phyloP scores from a whole-genome alignment of 92 coral and sea anemone species.

The Bergia sp. region DNA sequence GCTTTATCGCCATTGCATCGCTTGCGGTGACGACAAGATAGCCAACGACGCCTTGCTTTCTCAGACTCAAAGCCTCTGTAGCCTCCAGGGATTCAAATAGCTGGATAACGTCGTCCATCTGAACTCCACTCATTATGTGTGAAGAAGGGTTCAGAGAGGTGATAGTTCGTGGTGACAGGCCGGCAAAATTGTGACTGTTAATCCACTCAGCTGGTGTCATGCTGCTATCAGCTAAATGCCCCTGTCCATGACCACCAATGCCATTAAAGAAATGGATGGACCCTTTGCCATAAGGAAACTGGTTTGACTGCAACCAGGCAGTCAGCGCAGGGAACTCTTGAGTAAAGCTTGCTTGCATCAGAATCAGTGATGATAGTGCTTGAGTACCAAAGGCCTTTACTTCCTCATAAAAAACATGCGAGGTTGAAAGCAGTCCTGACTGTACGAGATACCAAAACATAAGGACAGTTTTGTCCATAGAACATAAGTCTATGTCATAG shows the following conservation, averaged over 20 bases:
- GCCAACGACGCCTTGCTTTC: constrained; percentile 29
- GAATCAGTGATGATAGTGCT: background rate
- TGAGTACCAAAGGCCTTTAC: constrained; percentile 40
- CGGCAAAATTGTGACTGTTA: constrained; percentile 52
- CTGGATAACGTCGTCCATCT: constrained; percentile 36
- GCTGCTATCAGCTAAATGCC: constrained; percentile 24
- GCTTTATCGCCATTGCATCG: constrained; percentile 44
- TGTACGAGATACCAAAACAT: too few species aligned
- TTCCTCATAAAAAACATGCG: background rate
- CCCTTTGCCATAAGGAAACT: constrained; percentile 22
- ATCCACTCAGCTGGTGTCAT: constrained; percentile 52
- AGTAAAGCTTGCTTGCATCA: background rate
- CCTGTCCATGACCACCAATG: constrained; percentile 31
- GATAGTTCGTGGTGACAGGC: constrained; percentile 48
- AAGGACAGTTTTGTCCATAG: too few species aligned
- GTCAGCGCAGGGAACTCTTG: constrained; percentile 41
- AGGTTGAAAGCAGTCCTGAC: too few species aligned
- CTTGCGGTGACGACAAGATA: constrained; percentile 27
- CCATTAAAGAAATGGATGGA: constrained; percentile 30
- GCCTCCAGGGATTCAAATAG: constrained; percentile 33
- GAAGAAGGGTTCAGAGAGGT: constrained; percentile 21
- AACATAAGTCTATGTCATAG: too few species aligned
- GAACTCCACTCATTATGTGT: constrained; percentile 43
- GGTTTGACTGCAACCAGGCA: constrained; percentile 41
- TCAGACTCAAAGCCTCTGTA: constrained; percentile 42